Evolutionary conservation across 1,140 invertebrate genomes (phyloP).

Genomic region (Lepidurus packardi): DNA sequence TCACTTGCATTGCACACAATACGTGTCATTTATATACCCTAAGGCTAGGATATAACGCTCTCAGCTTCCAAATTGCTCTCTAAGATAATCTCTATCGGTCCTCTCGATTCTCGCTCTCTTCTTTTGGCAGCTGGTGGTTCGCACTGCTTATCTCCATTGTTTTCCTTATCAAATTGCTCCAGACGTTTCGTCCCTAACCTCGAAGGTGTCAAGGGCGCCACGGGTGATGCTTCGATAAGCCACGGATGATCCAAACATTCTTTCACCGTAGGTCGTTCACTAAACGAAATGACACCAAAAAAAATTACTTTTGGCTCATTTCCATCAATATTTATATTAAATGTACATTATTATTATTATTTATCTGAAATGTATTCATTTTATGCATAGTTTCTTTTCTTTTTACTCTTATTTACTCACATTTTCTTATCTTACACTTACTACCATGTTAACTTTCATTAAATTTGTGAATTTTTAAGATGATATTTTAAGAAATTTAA

Average conservation of each 20-base stretch:
- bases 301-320: not conserved
- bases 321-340: too few relatives aligned
- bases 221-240: conserved; percentile 43
- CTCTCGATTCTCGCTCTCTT: not conserved
- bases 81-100: conserved; percentile 3
- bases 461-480: not conserved
- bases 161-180: conserved; percentile 11
- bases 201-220: conserved; percentile 25
- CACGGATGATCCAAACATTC: conserved; percentile 60
- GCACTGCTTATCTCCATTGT: not conserved
- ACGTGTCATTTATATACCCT: not conserved
- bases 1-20: conserved; percentile 19
- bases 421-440: too few relatives aligned
- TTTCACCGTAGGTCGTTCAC: conserved; percentile 55
- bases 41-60: not conserved
- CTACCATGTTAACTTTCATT: not conserved
- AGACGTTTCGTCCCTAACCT: not conserved
- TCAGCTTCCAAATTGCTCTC: conserved; percentile 14
- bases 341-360: too few relatives aligned
- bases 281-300: conserved; percentile 42
- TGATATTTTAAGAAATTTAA: not conserved
- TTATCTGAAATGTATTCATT: not conserved
- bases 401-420: not conserved
- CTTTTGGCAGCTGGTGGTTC: conserved; percentile 8
- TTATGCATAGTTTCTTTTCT: conserved; percentile 20